Evolutionary conservation across 2,113 vertebrate species (phyloP).

Genomic region (Lepidothrix coronata): DNA sequence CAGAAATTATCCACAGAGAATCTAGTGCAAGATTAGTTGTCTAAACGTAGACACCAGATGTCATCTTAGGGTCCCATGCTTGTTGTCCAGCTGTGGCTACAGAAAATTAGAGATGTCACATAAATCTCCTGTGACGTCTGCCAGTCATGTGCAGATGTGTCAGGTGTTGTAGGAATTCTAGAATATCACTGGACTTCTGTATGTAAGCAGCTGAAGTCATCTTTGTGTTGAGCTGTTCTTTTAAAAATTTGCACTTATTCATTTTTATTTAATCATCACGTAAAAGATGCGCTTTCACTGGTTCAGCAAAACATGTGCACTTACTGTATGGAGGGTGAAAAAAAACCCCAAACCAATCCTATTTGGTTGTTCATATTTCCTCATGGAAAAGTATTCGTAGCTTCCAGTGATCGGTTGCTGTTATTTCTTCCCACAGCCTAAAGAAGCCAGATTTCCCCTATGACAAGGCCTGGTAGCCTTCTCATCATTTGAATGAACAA

Average conservation of each 20-base stretch:
- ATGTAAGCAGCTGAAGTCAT: neutral
- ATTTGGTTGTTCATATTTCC: neutral
- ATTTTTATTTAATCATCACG: neutral
- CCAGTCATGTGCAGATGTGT: neutral
- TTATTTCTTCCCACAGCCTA: neutral
- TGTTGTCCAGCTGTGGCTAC: neutral
- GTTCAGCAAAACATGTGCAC: neutral
- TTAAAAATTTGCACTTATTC: neutral
- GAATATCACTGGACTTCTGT: neutral
- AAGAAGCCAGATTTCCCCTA: neutral
- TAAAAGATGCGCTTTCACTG: neutral
- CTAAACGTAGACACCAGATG: neutral
- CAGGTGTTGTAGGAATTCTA: neutral
- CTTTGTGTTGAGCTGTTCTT: neutral
- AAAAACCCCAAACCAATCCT: rapidly evolving
- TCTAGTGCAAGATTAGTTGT: neutral
- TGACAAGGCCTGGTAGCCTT: neutral
- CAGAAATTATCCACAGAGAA: neutral
- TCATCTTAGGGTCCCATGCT: neutral
- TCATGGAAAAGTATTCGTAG: neutral
- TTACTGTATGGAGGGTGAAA: neutral
- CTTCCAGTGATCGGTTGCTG: neutral
- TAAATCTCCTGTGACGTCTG: neutral
- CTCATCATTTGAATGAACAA: neutral
- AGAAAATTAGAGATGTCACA: neutral